phyloP scores from a whole-genome alignment of 2,113 vertebrate species.

The Bufo gargarizans region DNA sequence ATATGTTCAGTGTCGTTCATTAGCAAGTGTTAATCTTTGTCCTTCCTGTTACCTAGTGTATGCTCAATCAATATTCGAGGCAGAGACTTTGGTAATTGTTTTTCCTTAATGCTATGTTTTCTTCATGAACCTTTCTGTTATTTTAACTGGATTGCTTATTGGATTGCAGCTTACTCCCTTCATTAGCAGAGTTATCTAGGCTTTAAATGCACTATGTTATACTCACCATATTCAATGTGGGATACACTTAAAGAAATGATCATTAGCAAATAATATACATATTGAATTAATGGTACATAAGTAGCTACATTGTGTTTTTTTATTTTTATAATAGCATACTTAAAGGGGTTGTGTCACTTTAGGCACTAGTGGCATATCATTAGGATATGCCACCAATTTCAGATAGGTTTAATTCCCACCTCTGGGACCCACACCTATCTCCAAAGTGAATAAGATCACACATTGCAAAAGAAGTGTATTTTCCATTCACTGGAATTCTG shows the following conservation, averaged over 20 bases:
- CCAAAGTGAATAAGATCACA: too few species aligned
- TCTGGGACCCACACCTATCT: too few species aligned
- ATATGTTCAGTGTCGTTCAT: slow-evolving; percentile 51
- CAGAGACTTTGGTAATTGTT: slow-evolving; percentile 66
- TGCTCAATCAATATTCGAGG: slow-evolving; percentile 49
- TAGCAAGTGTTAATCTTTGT: slow-evolving; percentile 47
- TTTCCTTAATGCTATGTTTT: slow-evolving; percentile 67
- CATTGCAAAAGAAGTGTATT: too few species aligned
- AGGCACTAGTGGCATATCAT: too few species aligned
- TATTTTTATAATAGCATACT: too few species aligned
- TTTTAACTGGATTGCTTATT: background rate
- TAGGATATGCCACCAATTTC: too few species aligned
- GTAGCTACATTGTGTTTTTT: too few species aligned
- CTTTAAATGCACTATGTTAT: background rate
- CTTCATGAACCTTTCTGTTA: background rate
- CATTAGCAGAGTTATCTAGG: background rate
- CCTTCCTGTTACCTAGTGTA: slow-evolving; percentile 24
- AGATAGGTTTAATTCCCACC: too few species aligned
- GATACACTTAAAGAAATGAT: background rate
- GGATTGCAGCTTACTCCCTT: background rate
- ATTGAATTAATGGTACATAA: background rate
- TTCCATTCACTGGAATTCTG: too few species aligned
- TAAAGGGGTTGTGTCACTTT: too few species aligned
- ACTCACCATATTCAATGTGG: background rate
- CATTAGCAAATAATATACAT: background rate